Conservation (phyloP, 2,113 vertebrate genomes). For the Poeciliopsis turrubarensis region DNA sequence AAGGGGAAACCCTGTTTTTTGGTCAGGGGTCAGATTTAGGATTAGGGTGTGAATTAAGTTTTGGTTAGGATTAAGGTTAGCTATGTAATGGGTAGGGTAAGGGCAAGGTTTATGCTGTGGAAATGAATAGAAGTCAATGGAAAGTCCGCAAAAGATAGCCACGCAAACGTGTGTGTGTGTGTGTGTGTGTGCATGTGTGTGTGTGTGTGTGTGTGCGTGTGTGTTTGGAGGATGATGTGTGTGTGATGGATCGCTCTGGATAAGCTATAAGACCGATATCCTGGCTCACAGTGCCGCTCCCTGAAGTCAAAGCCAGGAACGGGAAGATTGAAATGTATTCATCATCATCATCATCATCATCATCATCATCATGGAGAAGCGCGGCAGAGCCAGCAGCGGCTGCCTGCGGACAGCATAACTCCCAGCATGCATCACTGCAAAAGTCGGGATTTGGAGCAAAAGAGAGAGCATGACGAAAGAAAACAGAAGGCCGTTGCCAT, state of each 20-base stretch:
- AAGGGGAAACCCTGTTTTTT: too few relatives aligned
- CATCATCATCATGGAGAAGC: slow-evolving; percentile 30
- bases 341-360: slow-evolving; percentile 12
- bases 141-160: too few relatives aligned
- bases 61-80: too few relatives aligned
- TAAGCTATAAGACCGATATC: slow-evolving; percentile 58
- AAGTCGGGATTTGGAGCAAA: slow-evolving; percentile 26
- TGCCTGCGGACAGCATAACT: slow-evolving; percentile 53
- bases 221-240: slow-evolving; percentile 37
- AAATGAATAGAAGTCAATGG: too few relatives aligned
- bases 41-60: too few relatives aligned
- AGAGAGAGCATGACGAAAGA: background rate
- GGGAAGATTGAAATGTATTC: slow-evolving; percentile 67
- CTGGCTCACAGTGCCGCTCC: slow-evolving; percentile 25
- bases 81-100: too few relatives aligned
- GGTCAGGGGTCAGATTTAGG: too few relatives aligned
- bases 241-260: slow-evolving; percentile 62
- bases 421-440: slow-evolving; percentile 37
- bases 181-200: slow-evolving; percentile 21
- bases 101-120: too few relatives aligned
- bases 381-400: slow-evolving; percentile 39
- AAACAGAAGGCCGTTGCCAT: slow-evolving; percentile 24
- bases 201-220: background rate
- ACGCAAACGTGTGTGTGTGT: too few relatives aligned
- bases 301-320: slow-evolving; percentile 54